These are phyloP conservation scores for Zelleria hepariella DNA, from an alignment of 2,888 invertebrate genomes.

Conservation along the genomic window DNA sequence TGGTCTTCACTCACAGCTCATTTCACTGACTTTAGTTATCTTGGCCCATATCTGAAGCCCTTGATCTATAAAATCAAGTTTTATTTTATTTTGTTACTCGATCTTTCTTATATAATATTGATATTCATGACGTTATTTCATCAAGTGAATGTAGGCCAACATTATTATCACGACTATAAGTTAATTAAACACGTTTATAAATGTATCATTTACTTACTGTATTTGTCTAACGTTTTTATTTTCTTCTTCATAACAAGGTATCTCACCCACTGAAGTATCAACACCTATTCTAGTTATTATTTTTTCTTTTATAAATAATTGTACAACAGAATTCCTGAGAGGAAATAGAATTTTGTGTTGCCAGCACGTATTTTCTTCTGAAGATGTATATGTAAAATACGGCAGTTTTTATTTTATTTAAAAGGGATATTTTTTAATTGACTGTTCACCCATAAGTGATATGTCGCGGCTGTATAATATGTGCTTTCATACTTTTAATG, in stretches of 20 bases:
- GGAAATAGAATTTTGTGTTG: slow-evolving; percentile 35
- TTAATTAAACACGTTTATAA: background rate
- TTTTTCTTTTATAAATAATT: slow-evolving; percentile 32
- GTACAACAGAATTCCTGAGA: slow-evolving; percentile 28
- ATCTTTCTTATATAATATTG: background rate
- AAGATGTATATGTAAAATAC: slow-evolving; percentile 8
- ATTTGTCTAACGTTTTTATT: slow-evolving; percentile 48
- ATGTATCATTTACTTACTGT: background rate
- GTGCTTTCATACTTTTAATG: slow-evolving; percentile 8
- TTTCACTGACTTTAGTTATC: too few relatives aligned
- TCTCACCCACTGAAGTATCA: slow-evolving; percentile 36
- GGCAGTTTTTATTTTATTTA: slow-evolving; percentile 26
- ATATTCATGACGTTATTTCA: background rate
- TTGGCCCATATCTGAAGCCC: too few relatives aligned
- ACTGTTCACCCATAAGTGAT: slow-evolving; percentile 56
- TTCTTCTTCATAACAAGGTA: slow-evolving; percentile 50
- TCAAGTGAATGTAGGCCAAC: slow-evolving; percentile 2
- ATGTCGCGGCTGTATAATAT: slow-evolving; percentile 37
- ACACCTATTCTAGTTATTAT: slow-evolving; percentile 34
- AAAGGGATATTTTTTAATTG: slow-evolving; percentile 39
- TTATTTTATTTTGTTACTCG: too few relatives aligned
- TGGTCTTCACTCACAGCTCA: too few relatives aligned
- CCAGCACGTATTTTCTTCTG: slow-evolving; percentile 22
- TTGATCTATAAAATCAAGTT: too few relatives aligned
- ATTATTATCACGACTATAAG: slow-evolving; percentile 3